These are phyloP conservation scores for Perodicticus potto DNA, from an alignment of 2,797 vertebrate species.

Conservation along the genomic window DNA sequence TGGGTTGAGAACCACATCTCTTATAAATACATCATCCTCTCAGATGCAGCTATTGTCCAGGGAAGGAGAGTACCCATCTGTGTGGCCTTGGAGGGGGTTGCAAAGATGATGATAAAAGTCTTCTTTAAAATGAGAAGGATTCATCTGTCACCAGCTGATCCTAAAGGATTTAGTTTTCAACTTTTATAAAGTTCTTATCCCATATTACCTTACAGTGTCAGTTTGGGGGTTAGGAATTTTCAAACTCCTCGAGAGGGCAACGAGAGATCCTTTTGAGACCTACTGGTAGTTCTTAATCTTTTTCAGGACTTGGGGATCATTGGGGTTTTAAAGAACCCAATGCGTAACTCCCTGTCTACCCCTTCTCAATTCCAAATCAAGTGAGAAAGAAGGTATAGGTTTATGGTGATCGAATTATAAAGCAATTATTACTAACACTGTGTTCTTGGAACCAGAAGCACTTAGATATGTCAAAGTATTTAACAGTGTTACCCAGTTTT, in stretches of 20 bases:
- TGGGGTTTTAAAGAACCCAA: not conserved
- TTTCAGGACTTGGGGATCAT: not conserved
- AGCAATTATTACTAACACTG: not conserved
- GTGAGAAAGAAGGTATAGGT: not conserved
- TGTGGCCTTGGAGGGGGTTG: not conserved
- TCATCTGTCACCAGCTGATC: conserved; percentile 19
- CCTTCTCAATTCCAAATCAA: conserved; percentile 29
- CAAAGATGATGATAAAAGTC: conserved; percentile 36
- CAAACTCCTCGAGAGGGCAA: not conserved
- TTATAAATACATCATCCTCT: conserved; percentile 29
- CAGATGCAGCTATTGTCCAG: not conserved
- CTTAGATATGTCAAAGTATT: not conserved
- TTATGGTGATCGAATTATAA: not conserved
- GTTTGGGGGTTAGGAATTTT: conserved; percentile 2
- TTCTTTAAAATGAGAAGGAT: conserved; percentile 14
- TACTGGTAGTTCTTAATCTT: not conserved
- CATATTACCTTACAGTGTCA: not conserved
- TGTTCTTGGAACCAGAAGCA: not conserved
- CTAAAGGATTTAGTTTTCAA: not conserved
- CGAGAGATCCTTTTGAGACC: not conserved
- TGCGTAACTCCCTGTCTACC: not conserved
- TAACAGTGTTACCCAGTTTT: not conserved
- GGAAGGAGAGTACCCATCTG: not conserved
- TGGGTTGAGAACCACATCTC: conserved; percentile 35
- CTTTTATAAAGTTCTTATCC: not conserved